phyloP scores from a whole-genome alignment of 2,888 invertebrate species.

The Anoncus sp. region DNA sequence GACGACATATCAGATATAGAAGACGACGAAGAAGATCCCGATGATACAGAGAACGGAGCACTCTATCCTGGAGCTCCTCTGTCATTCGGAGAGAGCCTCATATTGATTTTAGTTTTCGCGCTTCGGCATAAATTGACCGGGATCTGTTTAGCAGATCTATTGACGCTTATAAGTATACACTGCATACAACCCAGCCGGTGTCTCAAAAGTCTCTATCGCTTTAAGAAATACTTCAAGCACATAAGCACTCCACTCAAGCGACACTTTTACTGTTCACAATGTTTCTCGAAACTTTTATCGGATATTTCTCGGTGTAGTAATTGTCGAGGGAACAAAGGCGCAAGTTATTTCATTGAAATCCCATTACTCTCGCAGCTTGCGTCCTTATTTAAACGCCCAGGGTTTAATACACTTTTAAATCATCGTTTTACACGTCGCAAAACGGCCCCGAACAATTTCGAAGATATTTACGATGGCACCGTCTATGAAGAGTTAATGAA shows the following conservation, averaged over 20 bases:
- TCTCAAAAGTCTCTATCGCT: constrained; percentile 41
- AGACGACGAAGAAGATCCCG: too few relatives aligned
- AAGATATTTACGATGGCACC: constrained; percentile 56
- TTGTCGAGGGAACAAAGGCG: constrained; percentile 19
- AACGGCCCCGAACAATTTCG: constrained; percentile 35
- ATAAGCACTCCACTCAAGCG: constrained; percentile 26
- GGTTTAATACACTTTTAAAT: constrained; percentile 34
- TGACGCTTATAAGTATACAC: constrained; percentile 49
- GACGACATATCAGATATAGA: too few relatives aligned
- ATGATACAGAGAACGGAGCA: too few relatives aligned
- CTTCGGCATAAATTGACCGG: constrained; percentile 52
- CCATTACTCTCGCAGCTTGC: constrained; percentile 43
- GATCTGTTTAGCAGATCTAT: constrained; percentile 55
- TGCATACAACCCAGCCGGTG: constrained; percentile 44
- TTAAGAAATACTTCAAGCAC: constrained; percentile 47
- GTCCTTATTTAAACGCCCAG: constrained; percentile 43
- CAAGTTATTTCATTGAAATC: constrained; percentile 55
- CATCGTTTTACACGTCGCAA: constrained; percentile 44
- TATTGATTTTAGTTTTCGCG: constrained; percentile 49
- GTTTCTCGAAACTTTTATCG: constrained; percentile 25
- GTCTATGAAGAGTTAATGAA: constrained; percentile 42
- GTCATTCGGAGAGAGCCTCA: constrained; percentile 54
- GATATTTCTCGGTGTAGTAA: constrained; percentile 16
- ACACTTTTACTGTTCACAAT: constrained; percentile 54
- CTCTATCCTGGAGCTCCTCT: constrained; percentile 50